Evolutionary conservation across 2,797 vertebrate species (phyloP).

Genomic region (Rhyacichthys aspro): DNA sequence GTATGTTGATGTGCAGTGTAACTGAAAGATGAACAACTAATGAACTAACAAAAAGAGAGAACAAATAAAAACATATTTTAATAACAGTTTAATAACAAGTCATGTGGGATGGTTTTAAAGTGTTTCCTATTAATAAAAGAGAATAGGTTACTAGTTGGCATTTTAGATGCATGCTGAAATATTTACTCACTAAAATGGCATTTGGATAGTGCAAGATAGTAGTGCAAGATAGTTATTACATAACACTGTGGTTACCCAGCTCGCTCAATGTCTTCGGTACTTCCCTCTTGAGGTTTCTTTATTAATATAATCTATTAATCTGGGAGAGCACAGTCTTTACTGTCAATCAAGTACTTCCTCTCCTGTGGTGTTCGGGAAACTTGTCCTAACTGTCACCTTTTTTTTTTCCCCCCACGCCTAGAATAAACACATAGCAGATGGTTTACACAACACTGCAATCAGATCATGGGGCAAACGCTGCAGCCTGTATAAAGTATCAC

Average conservation of each 20-base stretch:
- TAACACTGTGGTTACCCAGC: slow-evolving; percentile 4
- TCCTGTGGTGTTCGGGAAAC: slow-evolving; percentile 21
- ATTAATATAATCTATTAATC: slow-evolving; percentile 3
- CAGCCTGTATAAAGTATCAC: slow-evolving; percentile 20
- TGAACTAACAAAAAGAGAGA: too few species aligned
- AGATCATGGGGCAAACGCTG: slow-evolving; percentile 22
- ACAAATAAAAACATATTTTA: too few species aligned
- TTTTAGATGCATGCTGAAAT: background rate
- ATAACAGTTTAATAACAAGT: too few species aligned
- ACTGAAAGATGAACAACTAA: too few species aligned
- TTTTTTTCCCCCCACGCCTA: slow-evolving; percentile 4
- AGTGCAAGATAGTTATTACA: slow-evolving; percentile 2
- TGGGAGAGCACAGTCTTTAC: background rate
- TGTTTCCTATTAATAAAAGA: too few species aligned
- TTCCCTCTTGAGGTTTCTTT: background rate
- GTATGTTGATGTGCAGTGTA: too few species aligned
- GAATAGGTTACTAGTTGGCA: too few species aligned
- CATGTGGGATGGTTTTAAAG: too few species aligned
- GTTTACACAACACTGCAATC: slow-evolving; percentile 57
- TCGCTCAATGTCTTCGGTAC: background rate
- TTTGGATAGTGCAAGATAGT: background rate
- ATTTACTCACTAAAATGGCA: background rate
- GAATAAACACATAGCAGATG: slow-evolving; percentile 26
- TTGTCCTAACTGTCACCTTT: slow-evolving; percentile 18
- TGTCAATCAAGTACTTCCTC: background rate